Conservation (phyloP, 2,888 invertebrate genomes). For the Drosophila hamatofila region DNA sequence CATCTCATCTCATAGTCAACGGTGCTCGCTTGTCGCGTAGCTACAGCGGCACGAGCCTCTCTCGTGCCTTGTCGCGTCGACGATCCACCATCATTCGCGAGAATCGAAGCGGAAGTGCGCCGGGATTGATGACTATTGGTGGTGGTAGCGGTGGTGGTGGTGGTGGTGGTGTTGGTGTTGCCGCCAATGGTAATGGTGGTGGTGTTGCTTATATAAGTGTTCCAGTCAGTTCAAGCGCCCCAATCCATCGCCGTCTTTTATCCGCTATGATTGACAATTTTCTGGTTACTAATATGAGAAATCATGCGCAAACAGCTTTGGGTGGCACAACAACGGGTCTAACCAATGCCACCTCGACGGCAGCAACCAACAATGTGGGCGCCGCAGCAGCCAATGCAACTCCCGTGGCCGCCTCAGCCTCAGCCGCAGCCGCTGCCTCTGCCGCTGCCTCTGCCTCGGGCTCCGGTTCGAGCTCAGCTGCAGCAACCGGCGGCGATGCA, state of each 20-base stretch:
- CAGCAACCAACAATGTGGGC: not conserved
- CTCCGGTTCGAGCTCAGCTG: not conserved
- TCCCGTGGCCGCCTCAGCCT: not conserved
- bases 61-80: conserved; percentile 25
- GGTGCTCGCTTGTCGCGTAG: conserved; percentile 54
- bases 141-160: conserved; percentile 20
- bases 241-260: conserved; percentile 39
- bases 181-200: conserved; percentile 27
- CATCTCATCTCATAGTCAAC: conserved; percentile 65
- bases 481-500: not conserved
- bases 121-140: conserved; percentile 38
- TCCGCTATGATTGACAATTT: conserved; percentile 51
- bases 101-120: conserved; percentile 26
- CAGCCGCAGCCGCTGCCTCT: not conserved
- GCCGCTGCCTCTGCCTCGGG: not conserved
- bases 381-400: not conserved
- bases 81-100: conserved; percentile 42
- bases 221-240: conserved; percentile 11
- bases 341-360: conserved; percentile 7
- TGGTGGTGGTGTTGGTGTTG: conserved; percentile 13
- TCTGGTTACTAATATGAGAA: conserved; percentile 64
- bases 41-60: conserved; percentile 19
- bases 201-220: conserved; percentile 30
- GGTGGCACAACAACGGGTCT: conserved; percentile 16
- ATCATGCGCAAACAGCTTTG: conserved; percentile 64